Evolutionary conservation across 2,797 vertebrate species (phyloP), one percentile per base, ranked within the genome.

Genomic region (Notoglanidium macrostoma): DNA sequence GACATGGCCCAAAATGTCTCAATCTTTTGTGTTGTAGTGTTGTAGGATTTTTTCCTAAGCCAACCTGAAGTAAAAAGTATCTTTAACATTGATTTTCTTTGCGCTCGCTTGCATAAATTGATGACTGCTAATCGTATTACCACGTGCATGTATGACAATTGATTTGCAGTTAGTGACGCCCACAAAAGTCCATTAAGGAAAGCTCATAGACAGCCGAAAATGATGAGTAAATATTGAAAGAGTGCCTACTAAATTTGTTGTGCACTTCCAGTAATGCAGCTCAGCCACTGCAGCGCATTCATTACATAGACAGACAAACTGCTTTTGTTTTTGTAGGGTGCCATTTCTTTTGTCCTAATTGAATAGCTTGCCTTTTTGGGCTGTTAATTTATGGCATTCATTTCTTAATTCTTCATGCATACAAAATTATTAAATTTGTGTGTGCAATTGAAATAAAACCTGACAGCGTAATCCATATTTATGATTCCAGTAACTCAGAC

Each of bases 191-290:
- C 8, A 15, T 51, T n/a, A 29, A 51, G 17, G 6, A 21, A 57
- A 32, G 1, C 5, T 49, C 40, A 23, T 3, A 63, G 35, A 44
- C 35, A 68, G 2, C 68, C 32, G 70, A 44, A 26, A 73, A 51
- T 29, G n/a, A 29, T 1, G 11, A 21, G 35, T 80, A 63, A 44
- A 61, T 44, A n/a, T 12, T 61, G 12, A 63, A 63, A n/a, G 54
- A 23, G 77, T 8, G 0, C 51, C 5, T 76, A 21, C 12, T 54
- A 51, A 54, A 17, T 63, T 3, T 80, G 55, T 10, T 35, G 35
- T 59, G 79, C n/a, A 57, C 12, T 14, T 81, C 23, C 59, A 81
- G 26, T 46, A 81, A 81, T 63, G 40, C 57, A 63, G 78, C 78
- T 80, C 55, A 26, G 74, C 74, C 49, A 77, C 49, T 29, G 51